Evolutionary conservation across 2,113 vertebrate genomes (phyloP), one percentile per base, ranked within the genome.

Genomic region (Rana temporaria): DNA sequence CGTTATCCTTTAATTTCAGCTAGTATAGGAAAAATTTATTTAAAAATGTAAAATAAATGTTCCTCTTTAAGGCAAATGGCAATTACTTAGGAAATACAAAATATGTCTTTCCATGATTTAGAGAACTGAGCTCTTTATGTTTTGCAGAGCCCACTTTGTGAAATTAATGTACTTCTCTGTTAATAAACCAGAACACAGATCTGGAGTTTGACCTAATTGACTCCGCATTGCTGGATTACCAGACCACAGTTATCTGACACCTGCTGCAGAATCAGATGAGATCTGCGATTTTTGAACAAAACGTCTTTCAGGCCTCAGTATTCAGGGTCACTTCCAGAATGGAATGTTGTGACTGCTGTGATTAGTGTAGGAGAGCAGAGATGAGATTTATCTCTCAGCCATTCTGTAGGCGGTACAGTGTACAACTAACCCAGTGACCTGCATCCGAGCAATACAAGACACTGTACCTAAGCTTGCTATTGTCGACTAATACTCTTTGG

Each of bases 171-270:
- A 24, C 24, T 81, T 64, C 38, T 64, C 24, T 59, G 68, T 81
- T 71, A 62, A 63, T 81, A 81, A 81, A 63, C 67, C 57, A 22
- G 48, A 34, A 26, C 42, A 38, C 57, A 20, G 38, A 53, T 24
- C 59, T 15, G 24, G 68, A 73, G 69, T 20, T 81, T 81, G 79
- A 81, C 79, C 79, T 81, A 65, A 65, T 73, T 81, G 79, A 81
- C 60, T 73, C 53, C 24, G 64, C 68, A 12, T 64, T 65, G 59
- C 60, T 55, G 48, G 79, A 65, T 63, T 73, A 72, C 42, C 56
- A 73, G 79, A 63, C 69, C 48, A 26, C 79, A 64, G 69, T 81
- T 81, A 81, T 81, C 69, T 65, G 79, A 81, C 60, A 73, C 79
- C 60, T 65, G 79, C 69, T 72, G 57, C 20, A 53, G 67, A 63